Evolutionary conservation across 2,888 invertebrate species (phyloP).

Genomic region (Thelaira solivaga): DNA sequence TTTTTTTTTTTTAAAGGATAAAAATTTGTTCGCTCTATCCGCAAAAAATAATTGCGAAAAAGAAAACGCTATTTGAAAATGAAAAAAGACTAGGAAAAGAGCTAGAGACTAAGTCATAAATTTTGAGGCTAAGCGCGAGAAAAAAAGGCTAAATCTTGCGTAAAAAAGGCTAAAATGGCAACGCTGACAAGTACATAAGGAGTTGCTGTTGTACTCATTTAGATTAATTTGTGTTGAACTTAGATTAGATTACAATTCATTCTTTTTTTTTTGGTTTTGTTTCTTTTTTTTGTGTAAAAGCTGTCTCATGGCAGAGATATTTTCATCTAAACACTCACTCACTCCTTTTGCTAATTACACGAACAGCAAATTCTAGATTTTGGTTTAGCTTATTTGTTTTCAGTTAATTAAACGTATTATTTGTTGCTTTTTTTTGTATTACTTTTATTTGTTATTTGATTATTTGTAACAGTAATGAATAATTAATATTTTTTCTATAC

Average conservation of each 20-base stretch:
- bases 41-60: too few species aligned
- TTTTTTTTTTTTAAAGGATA: too few species aligned
- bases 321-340: neutral
- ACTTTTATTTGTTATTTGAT: slow-evolving; percentile 35
- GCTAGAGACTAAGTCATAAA: too few species aligned
- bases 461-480: slow-evolving; percentile 58
- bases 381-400: slow-evolving; percentile 54
- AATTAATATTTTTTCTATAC: slow-evolving; percentile 55
- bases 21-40: too few species aligned
- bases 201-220: slow-evolving; percentile 35
- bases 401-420: slow-evolving; percentile 59
- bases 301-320: neutral
- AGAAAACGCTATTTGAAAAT: too few species aligned
- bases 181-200: too few species aligned
- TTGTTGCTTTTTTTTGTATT: slow-evolving; percentile 1
- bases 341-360: neutral
- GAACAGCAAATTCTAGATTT: slow-evolving; percentile 9
- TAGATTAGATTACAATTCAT: slow-evolving; percentile 58
- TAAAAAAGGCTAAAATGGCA: too few species aligned
- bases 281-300: neutral
- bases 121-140: too few species aligned
- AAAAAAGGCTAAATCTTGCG: too few species aligned
- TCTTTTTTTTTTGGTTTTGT: slow-evolving; percentile 20
- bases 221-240: slow-evolving; percentile 47
- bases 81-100: too few species aligned